Evolutionary conservation across 2,113 vertebrate genomes (phyloP).

Genomic region (Ceratotherium simum): DNA sequence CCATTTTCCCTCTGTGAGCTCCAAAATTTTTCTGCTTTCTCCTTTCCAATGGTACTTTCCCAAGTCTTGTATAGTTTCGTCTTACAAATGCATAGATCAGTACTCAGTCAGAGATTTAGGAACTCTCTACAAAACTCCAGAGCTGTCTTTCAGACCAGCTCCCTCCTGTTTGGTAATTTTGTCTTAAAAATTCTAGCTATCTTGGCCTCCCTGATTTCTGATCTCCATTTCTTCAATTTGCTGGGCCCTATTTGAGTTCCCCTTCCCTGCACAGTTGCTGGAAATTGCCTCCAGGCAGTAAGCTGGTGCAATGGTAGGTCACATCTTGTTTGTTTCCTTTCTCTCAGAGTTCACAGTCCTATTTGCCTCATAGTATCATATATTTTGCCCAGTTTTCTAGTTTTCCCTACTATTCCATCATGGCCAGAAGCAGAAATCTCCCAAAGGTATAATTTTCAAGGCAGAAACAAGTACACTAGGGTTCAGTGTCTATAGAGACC

Average conservation of each 20-base stretch:
- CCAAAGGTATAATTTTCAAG: constrained; percentile 39
- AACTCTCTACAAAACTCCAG: background rate
- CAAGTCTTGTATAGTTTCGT: background rate
- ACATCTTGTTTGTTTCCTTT: background rate
- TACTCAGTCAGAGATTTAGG: background rate
- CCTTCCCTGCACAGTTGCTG: background rate
- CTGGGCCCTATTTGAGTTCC: background rate
- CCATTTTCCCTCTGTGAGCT: background rate
- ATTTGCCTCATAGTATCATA: background rate
- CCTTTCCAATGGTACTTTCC: background rate
- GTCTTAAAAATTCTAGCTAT: background rate
- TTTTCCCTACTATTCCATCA: background rate
- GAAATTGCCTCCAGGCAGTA: background rate
- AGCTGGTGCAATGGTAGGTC: background rate
- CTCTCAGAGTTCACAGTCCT: background rate
- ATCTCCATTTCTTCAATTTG: background rate
- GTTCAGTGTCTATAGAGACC: background rate
- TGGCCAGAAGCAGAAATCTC: background rate
- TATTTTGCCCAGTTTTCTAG: background rate
- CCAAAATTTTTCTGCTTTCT: constrained; percentile 24
- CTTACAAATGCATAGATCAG: background rate
- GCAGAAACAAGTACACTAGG: background rate
- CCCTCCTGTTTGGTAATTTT: background rate
- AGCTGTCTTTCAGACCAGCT: background rate
- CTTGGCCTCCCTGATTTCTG: background rate